These are phyloP conservation scores for Phocides pigmalion DNA, from an alignment of 1,140 invertebrate genomes.

Conservation along the genomic window DNA sequence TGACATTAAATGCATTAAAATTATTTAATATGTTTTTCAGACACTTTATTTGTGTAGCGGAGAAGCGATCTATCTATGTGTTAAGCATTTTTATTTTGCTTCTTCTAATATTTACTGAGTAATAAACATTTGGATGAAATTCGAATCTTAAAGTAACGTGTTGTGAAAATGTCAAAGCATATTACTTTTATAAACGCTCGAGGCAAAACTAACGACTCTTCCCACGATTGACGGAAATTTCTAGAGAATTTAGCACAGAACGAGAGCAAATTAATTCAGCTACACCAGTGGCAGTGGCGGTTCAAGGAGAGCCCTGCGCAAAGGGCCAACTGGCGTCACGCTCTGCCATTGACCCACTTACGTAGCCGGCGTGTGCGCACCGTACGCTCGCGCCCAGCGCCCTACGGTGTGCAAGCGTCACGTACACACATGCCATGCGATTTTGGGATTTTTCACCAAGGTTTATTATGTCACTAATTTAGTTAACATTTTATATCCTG, in stretches of 20 bases:
- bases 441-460: not conserved
- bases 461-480: slow-evolving; percentile 7
- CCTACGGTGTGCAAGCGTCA: slow-evolving; percentile 53
- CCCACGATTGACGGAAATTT: slow-evolving; percentile 30
- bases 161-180: not conserved
- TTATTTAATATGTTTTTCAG: too few relatives aligned
- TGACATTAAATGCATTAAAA: not conserved
- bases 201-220: not conserved
- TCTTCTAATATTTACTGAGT: too few relatives aligned
- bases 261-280: slow-evolving; percentile 70
- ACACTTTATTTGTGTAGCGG: too few relatives aligned
- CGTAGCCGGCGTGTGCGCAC: slow-evolving; percentile 64
- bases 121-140: too few relatives aligned
- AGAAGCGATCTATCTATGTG: too few relatives aligned
- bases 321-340: slow-evolving; percentile 79
- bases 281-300: slow-evolving; percentile 62
- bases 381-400: slow-evolving; percentile 67
- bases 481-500: too few relatives aligned
- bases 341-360: slow-evolving; percentile 80
- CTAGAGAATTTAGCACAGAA: slow-evolving; percentile 59
- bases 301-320: slow-evolving; percentile 80
- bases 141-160: not conserved
- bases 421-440: slow-evolving; percentile 49
- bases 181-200: slow-evolving; percentile 7
- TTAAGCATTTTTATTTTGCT: too few relatives aligned